Base-by-base conservation (phyloP, 1,140 invertebrate species). In the Pogonomyrmex barbatus region DNA sequence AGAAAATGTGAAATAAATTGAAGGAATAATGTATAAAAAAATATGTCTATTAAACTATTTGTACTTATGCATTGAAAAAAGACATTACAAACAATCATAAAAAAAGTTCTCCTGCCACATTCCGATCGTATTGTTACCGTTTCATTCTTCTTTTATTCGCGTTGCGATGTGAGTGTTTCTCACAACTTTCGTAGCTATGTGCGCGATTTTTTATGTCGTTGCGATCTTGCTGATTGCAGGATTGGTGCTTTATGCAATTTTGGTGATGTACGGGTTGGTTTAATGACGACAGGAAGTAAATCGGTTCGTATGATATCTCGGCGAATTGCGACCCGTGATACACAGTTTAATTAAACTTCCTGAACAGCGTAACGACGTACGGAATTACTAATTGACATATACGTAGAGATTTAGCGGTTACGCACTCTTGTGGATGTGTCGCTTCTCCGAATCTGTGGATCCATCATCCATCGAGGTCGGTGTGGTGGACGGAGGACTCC, bases 151-250 rank as follows among this genome's bases (percentile, higher is more conserved):
- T 83, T 83, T 83, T 83, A 73, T 83, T 83, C 68, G 56, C n/a
- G 17, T 42, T 24, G 62, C 14, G 24, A 62, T 10, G 39, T n/a
- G 39, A 56, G 39, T n/a, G 36, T 36, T 75, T 83, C 4, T 45
- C 68, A 0, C 24, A 36, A 30, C 12, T 5, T 24, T 45, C 4
- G 17, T 30, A 50, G 65, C 42, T 3, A 89, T 89, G 88, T 89
- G 88, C 78, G 73, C 73, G 9, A 39, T 87, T 83, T 87, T 89
- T 36, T 89, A 84, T 42, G 30, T 73, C 9, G 63, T 89, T 14
- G 73, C 58, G 30, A 47, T 87, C 47, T 2, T 78, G 73, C 36
- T 89, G 58, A 79, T 89, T 4, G 12, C 47, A n/a, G 85, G 33
- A 10, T n/a, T 89, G 4, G 17, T 89, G 2, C 12, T 89, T 5